A percentile compares a stretch with the other conserved stretches of the same genome.
These are phyloP conservation scores for Junonia oenone DNA, from an alignment of 2,888 invertebrate genomes.

Conservation along the genomic window DNA sequence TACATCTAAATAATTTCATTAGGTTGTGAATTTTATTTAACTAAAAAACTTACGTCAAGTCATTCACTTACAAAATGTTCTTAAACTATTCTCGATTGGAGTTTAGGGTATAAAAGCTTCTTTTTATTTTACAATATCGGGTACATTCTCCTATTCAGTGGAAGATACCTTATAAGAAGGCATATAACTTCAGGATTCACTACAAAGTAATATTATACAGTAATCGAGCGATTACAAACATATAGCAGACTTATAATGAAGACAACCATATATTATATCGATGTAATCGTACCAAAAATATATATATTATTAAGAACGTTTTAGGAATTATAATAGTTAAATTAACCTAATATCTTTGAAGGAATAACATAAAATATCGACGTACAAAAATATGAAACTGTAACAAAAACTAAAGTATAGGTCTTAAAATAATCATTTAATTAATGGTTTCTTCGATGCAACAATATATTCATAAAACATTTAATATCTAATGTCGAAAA, in stretches of 20 bases:
- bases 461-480: background rate
- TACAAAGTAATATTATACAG: background rate
- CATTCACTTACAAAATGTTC: background rate
- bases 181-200: background rate
- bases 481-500: background rate
- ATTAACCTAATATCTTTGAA: background rate
- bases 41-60: slow-evolving; percentile 1
- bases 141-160: background rate
- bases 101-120: background rate
- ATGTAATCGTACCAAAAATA: background rate
- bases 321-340: background rate
- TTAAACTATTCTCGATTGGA: background rate
- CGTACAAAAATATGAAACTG: slow-evolving; percentile 7
- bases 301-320: background rate
- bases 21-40: slow-evolving; percentile 18
- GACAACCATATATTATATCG: background rate
- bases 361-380: slow-evolving; percentile 5
- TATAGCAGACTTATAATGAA: background rate
- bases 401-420: background rate
- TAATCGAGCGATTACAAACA: background rate
- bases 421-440: background rate
- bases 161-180: background rate
- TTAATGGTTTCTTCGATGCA: background rate
- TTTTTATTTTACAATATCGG: background rate
- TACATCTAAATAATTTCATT: slow-evolving; percentile 19